A percentile compares a stretch with the other conserved stretches of the same genome.
Conservation (phyloP, 2,113 vertebrate genomes). For the Corydoras sp. region DNA sequence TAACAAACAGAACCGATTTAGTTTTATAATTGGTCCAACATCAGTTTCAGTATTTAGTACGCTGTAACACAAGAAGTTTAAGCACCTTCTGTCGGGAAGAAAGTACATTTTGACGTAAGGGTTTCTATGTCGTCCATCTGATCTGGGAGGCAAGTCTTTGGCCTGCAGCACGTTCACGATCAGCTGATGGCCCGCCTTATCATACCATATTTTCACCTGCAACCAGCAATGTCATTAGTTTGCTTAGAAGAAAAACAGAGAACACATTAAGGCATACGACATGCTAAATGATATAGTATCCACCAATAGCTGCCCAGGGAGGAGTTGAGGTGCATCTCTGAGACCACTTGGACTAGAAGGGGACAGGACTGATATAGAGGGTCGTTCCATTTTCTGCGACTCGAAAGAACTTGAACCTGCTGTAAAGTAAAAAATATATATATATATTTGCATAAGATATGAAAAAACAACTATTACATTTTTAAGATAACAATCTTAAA, state of each 20-base stretch:
- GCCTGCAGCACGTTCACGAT: conserved; percentile 95
- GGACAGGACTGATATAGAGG: conserved; percentile 94
- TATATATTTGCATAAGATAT: background rate
- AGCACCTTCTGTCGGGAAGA: conserved; percentile 84
- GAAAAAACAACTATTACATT: background rate
- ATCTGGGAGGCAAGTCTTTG: conserved; percentile 80
- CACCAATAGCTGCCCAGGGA: conserved; percentile 81
- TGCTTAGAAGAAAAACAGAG: background rate
- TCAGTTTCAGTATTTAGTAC: too few species aligned
- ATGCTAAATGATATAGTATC: conserved; percentile 6
- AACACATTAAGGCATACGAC: background rate
- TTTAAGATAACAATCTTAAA: background rate
- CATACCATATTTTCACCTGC: conserved; percentile 96
- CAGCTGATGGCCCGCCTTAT: conserved; percentile 93
- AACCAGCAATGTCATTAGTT: background rate
- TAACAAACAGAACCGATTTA: too few species aligned
- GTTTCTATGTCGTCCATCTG: conserved; percentile 88
- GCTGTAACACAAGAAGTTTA: background rate
- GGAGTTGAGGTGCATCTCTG: conserved; percentile 83
- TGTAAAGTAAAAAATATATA: conserved; percentile 48
- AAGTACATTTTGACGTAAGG: conserved; percentile 99
- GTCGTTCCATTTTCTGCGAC: conserved; percentile 98
- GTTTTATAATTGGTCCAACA: too few species aligned
- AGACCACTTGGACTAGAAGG: conserved; percentile 90
- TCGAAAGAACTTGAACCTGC: conserved; percentile 98